Evolutionary conservation across 2,797 vertebrate species (phyloP), one percentile per base, ranked within the genome.

Genomic region (Decapterus maruadsi): DNA sequence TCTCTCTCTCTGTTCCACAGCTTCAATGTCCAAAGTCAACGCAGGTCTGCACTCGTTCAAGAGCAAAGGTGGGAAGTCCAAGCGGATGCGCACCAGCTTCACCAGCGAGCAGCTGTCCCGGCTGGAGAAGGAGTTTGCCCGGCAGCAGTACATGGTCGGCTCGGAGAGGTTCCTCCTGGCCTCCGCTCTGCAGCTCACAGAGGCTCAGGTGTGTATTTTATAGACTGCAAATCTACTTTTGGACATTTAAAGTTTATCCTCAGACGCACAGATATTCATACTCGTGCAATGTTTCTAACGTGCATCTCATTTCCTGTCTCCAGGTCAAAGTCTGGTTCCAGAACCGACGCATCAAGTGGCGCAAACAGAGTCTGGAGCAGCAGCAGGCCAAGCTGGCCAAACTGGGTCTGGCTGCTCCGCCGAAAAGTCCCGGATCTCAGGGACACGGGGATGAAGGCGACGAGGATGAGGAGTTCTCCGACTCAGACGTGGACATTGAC

Each of bases 241-340:
- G 3, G 0, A 45, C 16, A 4, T 42, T 14, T 8, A 9, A 43
- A 53, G 1, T 3, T n/a, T 0, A 6, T 43, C 19, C 3, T 10
- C 16, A 51, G 2, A 46, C 19, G 29, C 1, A 6, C 29, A 4
- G 17, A 9, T 19, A 2, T 17, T 19, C 3, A 48, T 6, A 48
- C 19, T 0, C 8, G 8, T 8, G 34, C 59, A 12, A 1, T 16
- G 29, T 5, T 17, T 78, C 51, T 84, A 62, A 86, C 0, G 0
- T 0, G 4, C 1, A 1, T 34, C 8, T 40, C 0, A 8, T 54
- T 65, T 50, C 69, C 5, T 40, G 3, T 77, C 58, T 75, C 2
- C 78, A 96, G 96, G 96, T 97, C 40, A 96, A 97, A 88, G 95
- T 96, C 2, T 97, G 96, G 96, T 96, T 96, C 90, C 96, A 97